phyloP scores from a whole-genome alignment of 1,140 invertebrate species.

The Hycleus phaleratus region DNA sequence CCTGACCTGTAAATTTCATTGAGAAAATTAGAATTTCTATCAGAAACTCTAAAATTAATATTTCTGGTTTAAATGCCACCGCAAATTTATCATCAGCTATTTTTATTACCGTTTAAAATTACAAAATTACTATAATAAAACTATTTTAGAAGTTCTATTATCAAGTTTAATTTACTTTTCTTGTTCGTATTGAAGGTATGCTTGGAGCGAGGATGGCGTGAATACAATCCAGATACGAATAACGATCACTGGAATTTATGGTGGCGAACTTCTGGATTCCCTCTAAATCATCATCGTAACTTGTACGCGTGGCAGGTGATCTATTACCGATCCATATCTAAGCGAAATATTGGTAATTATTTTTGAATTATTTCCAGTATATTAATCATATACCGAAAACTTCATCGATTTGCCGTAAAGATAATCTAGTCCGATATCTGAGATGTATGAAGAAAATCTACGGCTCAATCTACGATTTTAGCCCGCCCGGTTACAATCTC shows the following conservation, averaged over 20 bases:
- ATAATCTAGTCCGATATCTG: constrained; percentile 67
- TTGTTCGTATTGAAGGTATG: constrained; percentile 51
- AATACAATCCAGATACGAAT: constrained; percentile 51
- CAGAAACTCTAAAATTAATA: not conserved
- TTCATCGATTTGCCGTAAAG: constrained; percentile 73
- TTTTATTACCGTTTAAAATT: not conserved
- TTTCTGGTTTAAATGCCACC: not conserved
- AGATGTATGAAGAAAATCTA: constrained; percentile 75
- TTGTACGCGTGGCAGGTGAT: constrained; percentile 66
- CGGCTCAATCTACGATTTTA: constrained; percentile 72
- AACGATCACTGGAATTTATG: constrained; percentile 73
- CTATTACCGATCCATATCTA: not conserved
- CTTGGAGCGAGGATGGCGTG: constrained; percentile 72
- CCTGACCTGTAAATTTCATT: too few species aligned
- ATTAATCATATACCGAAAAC: constrained; percentile 80
- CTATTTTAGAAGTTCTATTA: not conserved
- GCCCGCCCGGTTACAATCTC: constrained; percentile 70
- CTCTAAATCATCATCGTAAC: constrained; percentile 57
- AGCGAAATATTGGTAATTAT: not conserved
- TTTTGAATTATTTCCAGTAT: constrained; percentile 48
- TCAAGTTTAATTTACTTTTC: not conserved
- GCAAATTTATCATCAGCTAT: not conserved
- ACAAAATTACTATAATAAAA: not conserved
- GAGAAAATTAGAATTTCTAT: too few species aligned
- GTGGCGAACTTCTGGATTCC: constrained; percentile 71